phyloP scores from a whole-genome alignment of 2,113 vertebrate species.

The Caloenas nicobarica region DNA sequence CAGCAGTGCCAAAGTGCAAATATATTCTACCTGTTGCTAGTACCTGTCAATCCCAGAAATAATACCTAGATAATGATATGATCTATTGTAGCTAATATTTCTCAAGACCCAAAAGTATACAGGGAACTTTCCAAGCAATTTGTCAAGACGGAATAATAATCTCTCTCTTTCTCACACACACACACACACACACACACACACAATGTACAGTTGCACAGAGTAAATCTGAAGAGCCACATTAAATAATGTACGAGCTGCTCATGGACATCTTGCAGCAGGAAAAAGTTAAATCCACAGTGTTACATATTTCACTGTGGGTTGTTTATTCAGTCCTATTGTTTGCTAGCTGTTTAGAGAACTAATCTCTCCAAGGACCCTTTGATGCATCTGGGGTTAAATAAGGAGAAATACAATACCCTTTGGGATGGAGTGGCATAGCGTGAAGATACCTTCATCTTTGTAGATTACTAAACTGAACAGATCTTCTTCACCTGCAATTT shows the following conservation, averaged over 20 bases:
- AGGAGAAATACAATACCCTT: neutral
- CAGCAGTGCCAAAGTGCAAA: neutral
- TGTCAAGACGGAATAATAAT: neutral
- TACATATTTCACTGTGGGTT: neutral
- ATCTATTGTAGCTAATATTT: neutral
- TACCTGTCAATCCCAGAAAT: neutral
- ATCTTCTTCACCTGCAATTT: neutral
- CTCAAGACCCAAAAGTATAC: neutral
- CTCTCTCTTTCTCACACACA: neutral
- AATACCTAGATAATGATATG: neutral
- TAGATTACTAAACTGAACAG: neutral
- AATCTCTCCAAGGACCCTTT: neutral
- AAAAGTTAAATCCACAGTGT: neutral
- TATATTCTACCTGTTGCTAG: neutral
- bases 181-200: neutral
- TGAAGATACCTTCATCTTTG: neutral
- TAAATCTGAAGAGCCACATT: neutral
- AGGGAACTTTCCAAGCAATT: neutral
- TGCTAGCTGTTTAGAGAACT: neutral
- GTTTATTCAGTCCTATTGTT: neutral
- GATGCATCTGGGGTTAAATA: neutral
- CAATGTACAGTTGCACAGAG: neutral
- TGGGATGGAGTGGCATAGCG: neutral
- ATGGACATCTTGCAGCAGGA: neutral
- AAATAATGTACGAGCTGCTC: slow-evolving; percentile 37